Evolutionary conservation across 1,140 invertebrate genomes (phyloP).

Genomic region (Zaprionus taronus): DNA sequence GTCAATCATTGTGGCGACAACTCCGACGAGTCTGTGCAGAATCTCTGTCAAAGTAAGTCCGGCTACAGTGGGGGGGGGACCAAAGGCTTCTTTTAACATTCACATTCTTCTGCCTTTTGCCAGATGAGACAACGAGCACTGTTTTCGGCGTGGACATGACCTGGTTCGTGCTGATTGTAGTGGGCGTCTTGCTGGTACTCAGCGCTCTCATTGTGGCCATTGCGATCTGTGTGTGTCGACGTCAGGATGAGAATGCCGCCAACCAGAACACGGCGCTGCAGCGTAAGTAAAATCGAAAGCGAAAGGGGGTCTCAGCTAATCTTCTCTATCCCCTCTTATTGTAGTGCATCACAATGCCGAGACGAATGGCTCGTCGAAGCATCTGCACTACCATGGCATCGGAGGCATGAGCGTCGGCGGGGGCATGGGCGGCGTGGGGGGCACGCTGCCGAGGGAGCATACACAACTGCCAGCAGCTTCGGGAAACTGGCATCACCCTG

Average conservation of each 20-base stretch:
- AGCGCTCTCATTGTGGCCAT: slow-evolving; percentile 88
- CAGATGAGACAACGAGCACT: slow-evolving; percentile 89
- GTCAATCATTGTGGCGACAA: slow-evolving; percentile 97
- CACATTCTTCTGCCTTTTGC: slow-evolving; percentile 62
- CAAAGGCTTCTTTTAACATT: too few relatives aligned
- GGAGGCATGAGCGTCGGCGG: slow-evolving; percentile 59
- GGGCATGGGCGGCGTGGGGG: slow-evolving; percentile 79
- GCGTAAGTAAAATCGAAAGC: slow-evolving; percentile 42
- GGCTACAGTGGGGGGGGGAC: neutral
- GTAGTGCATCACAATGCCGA: slow-evolving; percentile 92
- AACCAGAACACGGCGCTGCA: slow-evolving; percentile 83
- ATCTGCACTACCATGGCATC: slow-evolving; percentile 85
- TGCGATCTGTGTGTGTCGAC: slow-evolving; percentile 90
- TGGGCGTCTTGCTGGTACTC: slow-evolving; percentile 88
- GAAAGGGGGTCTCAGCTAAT: neutral
- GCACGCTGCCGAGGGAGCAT: slow-evolving; percentile 84
- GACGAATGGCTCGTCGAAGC: slow-evolving; percentile 90
- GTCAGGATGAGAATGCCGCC: slow-evolving; percentile 86
- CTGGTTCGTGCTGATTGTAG: slow-evolving; percentile 90
- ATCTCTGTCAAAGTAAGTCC: slow-evolving; percentile 91
- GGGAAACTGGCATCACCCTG: slow-evolving; percentile 97
- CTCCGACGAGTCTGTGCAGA: slow-evolving; percentile 93
- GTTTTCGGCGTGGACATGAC: slow-evolving; percentile 90
- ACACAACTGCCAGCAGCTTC: slow-evolving; percentile 86
- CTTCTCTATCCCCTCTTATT: neutral